Base-by-base conservation (phyloP, 2,888 invertebrate species). In the Acronicta alni region DNA sequence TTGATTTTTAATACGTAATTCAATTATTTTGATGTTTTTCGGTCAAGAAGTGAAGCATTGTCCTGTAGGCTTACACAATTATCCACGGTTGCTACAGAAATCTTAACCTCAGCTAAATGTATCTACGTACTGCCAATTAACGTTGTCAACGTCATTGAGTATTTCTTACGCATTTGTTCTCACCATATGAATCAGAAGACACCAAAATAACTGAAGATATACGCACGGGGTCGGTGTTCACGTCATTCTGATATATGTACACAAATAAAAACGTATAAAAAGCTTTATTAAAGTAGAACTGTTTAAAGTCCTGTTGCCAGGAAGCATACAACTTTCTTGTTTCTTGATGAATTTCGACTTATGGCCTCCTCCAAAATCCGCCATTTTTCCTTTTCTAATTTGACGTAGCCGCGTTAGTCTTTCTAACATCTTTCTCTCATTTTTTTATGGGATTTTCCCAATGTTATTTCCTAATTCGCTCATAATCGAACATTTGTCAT, bases 131-230 rank as follows among this genome's bases (percentile, higher is more conserved):
- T 68, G 73, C 74, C 73, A 77, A 76, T 76, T 67, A 73, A 54
- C 49, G 54, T 42, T 53, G 66, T 58, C 64, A 67, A 42, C 71
- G 73, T 68, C 71, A 67, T 73, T 69, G 66, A 72, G 72, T 68
- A 62, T 55, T 60, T 72, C 70, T 76, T 75, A 82, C 84, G 73
- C 53, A 61, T 72, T 77, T 75, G 75, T 69, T 76, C 75, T 79
- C 69, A 63, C 67, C 72, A 76, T 63, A 66, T 84, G 86, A 88
- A 81, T 87, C 82, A 84, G 75, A 72, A 56, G 60, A 73, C 67
- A 76, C 77, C 71, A 70, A 86, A 86, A 87, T 87, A 88, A 80
- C 78, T 71, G 49, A 79, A 80, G 67, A 72, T 58, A 72, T 73
- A 80, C 72, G 69, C 81, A 78, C 79, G 70, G 80, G 80, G 82